Conservation (phyloP, 2,797 vertebrate genomes). For the Heteromormyrus szaboi region DNA sequence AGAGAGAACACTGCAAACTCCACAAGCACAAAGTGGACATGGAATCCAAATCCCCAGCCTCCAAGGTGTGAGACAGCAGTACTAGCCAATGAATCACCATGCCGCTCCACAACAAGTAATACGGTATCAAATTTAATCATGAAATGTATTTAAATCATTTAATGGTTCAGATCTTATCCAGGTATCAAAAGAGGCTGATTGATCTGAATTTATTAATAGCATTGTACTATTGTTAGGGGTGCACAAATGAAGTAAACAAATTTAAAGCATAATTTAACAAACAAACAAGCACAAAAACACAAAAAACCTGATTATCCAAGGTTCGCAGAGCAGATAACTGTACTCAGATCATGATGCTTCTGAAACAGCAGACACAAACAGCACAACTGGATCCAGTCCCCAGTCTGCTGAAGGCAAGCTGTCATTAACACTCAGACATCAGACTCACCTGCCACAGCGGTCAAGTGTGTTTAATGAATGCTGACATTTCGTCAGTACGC, state of each 20-base stretch:
- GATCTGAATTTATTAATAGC: not conserved
- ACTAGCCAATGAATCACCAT: not conserved
- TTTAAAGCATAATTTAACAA: not conserved
- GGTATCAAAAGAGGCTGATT: not conserved
- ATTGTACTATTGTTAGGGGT: not conserved
- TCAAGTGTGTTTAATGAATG: not conserved
- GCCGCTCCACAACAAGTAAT: not conserved
- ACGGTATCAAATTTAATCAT: not conserved
- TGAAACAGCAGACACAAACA: not conserved
- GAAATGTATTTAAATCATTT: not conserved
- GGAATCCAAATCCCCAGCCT: not conserved
- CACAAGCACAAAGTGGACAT: not conserved
- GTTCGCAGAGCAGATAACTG: not conserved
- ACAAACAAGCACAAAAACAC: not conserved
- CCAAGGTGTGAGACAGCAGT: not conserved
- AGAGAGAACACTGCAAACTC: not conserved
- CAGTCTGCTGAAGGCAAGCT: constrained; percentile 6
- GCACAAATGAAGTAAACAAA: not conserved
- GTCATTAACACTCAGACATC: not conserved
- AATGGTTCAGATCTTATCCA: not conserved
- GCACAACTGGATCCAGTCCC: not conserved
- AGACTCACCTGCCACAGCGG: not conserved
- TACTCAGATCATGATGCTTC: not conserved
- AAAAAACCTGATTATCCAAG: not conserved
- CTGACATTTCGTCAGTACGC: not conserved